phyloP scores from a whole-genome alignment of 2,797 vertebrate genomes.

The Enteromius anoplus region DNA sequence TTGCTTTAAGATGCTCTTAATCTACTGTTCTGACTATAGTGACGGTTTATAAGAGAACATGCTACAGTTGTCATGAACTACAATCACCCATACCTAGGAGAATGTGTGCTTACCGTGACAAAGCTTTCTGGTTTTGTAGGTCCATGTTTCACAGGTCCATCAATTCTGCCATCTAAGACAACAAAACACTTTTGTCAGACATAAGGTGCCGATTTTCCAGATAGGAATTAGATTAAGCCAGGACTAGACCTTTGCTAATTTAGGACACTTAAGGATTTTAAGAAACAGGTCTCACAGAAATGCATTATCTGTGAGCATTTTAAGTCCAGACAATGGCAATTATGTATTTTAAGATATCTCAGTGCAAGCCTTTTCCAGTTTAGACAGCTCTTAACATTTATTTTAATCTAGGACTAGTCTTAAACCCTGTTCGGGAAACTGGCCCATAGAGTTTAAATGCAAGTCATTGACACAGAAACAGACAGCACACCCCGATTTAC shows the following conservation, averaged over 20 bases:
- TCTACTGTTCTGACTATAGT: background rate
- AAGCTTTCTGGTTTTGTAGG: conserved; percentile 83
- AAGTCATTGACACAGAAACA: background rate
- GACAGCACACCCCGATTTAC: background rate
- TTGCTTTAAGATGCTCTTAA: background rate
- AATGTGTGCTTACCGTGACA: conserved; percentile 76
- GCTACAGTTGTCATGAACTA: background rate
- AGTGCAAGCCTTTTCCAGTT: no score
- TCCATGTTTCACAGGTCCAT: conserved; percentile 88
- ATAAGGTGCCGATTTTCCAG: background rate
- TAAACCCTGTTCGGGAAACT: no score
- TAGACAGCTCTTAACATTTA: no score
- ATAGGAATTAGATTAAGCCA: no score
- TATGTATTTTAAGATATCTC: no score
- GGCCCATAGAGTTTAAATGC: background rate
- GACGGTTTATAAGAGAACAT: background rate
- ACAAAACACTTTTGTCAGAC: conserved; percentile 6
- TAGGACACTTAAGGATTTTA: no score
- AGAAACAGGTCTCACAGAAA: no score
- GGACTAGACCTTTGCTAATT: no score
- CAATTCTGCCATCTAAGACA: conserved; percentile 88
- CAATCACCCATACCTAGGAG: background rate
- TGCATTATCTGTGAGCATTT: no score
- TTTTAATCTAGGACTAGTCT: no score
- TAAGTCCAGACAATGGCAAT: no score